Percentiles rank a stretch among this genome's conserved stretches.
phyloP scores from a whole-genome alignment of 2,113 vertebrate genomes.

The Turnix velox region DNA sequence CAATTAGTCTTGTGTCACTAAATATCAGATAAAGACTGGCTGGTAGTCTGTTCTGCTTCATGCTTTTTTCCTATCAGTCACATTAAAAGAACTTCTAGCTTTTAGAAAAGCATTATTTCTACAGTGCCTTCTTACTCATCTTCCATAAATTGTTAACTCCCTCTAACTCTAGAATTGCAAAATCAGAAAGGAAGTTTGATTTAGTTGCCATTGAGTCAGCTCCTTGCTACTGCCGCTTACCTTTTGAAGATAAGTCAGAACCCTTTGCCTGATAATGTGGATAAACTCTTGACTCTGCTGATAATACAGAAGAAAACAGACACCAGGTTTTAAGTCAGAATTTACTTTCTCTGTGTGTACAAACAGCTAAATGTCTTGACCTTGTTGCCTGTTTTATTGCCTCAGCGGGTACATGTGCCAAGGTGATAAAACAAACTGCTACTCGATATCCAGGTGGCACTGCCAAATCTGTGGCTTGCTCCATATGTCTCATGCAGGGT shows the following conservation, averaged over 20 bases:
- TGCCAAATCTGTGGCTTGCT: background rate
- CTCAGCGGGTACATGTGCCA: background rate
- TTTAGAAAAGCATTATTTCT: background rate
- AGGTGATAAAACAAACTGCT: constrained; percentile 56
- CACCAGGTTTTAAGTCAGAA: background rate
- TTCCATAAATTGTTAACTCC: background rate
- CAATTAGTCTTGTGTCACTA: background rate
- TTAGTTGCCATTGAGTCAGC: background rate
- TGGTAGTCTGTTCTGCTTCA: background rate
- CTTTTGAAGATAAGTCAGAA: background rate
- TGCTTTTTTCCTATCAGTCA: background rate
- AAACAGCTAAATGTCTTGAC: constrained; percentile 19
- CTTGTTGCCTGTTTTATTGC: constrained; percentile 12
- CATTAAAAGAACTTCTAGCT: background rate
- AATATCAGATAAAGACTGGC: background rate
- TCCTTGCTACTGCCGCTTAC: background rate
- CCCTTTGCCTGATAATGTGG: background rate
- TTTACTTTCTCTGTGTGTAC: constrained; percentile 22
- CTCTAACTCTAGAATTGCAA: background rate
- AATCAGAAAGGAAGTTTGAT: background rate
- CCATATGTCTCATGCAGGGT: constrained; percentile 20
- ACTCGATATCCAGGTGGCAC: constrained; percentile 24
- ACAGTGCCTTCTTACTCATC: background rate
- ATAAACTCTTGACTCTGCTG: background rate
- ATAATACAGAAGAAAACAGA: background rate